Percentiles rank a stretch among this genome's conserved stretches.
Evolutionary conservation across 2,888 invertebrate genomes (phyloP).

Genomic region (Chaetoderma sp.): DNA sequence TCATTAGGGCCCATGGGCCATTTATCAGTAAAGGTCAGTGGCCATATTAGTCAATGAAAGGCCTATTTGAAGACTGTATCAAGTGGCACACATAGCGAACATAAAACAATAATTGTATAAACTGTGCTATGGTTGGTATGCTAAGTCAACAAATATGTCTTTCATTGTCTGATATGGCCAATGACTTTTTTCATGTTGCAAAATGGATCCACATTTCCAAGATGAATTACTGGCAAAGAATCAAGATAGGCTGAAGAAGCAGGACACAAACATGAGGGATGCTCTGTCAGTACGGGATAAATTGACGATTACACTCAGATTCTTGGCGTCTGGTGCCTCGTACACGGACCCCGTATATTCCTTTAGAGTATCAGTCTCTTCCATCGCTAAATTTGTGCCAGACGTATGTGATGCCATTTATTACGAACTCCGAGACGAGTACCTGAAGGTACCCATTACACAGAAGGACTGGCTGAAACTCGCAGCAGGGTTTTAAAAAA

Average conservation of each 20-base stretch:
- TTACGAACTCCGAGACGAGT: not conserved
- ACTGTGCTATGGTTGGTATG: not conserved
- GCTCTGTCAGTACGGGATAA: not conserved
- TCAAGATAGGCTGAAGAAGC: not conserved
- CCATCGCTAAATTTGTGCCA: not conserved
- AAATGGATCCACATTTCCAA: not conserved
- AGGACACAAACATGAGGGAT: not conserved
- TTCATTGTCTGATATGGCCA: not conserved
- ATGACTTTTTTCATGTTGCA: not conserved
- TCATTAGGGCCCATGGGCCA: too few relatives aligned
- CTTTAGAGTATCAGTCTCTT: not conserved
- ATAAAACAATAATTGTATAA: not conserved
- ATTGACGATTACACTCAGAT: not conserved
- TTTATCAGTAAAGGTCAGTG: too few relatives aligned
- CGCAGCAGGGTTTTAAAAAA: not conserved
- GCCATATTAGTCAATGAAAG: not conserved
- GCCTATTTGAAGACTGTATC: not conserved
- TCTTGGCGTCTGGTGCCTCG: not conserved
- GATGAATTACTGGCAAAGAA: not conserved
- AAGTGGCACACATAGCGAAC: too few relatives aligned
- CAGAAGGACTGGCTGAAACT: not conserved
- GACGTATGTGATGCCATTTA: not conserved
- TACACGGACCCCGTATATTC: not conserved
- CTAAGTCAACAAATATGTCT: not conserved
- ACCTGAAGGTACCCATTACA: too few relatives aligned